Base-by-base conservation (phyloP, 1,140 invertebrate genomes). In the Drosophila nigromelanica region DNA sequence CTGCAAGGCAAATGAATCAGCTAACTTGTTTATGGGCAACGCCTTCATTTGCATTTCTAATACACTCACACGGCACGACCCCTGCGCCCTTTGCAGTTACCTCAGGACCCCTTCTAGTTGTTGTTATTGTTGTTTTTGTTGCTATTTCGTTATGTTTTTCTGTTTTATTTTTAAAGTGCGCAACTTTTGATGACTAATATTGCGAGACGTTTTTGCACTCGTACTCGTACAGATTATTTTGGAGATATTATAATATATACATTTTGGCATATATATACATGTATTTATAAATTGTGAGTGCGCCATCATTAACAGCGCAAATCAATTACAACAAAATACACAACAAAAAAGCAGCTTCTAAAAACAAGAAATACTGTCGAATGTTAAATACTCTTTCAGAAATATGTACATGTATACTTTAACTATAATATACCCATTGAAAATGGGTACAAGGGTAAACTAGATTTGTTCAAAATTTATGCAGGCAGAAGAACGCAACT, bases 1-100 rank as follows among this genome's bases (percentile, higher is more conserved):
- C 67, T 66, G 70, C 33, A 30, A 27, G 58, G 15, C 52, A 68
- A 51, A 76, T 79, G 72, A 80, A 56, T 79, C 77, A 80, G 60
- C 62, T 43, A 62, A 39, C 52, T 70, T 63, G 59, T 63, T 70
- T 70, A 52, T 48, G 52, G 42, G 35, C 68, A 64, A 66, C 47
- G 62, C 61, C 43, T 37, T 24, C 48, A 45, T 37, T 27, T 12
- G 21, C 39, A 51, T 55, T 30, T 61, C 45, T 14, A 12, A 59
- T 18, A 21, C 35, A 48, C 30, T 37, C 47, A 18, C 12, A 12
- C 6, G 24, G 12, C 39, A 18, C 5, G 14, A 8, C 24, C 59
- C 14, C 12, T 15, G 63, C 33, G 30, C 54, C 52, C n/a, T 45
- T 62, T 50, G 6, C n/a, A 37, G 4, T 11, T 35, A 15, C 33